Conservation (phyloP, 2,888 invertebrate genomes). For the Latrodectus elegans region DNA sequence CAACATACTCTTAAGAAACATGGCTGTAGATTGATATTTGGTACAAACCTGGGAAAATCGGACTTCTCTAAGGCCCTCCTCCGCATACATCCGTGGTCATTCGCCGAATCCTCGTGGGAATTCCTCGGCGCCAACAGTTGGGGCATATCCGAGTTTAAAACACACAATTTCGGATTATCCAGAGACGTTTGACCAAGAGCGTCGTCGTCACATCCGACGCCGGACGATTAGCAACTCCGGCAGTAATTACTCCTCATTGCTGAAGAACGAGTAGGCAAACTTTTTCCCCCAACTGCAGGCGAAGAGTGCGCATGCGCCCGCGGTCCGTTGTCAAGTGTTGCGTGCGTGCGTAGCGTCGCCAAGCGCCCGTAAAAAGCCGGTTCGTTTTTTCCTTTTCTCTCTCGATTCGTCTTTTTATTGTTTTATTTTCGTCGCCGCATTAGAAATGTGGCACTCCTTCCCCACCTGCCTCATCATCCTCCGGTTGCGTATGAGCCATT, state of each 20-base stretch:
- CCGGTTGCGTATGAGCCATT: slow-evolving; percentile 33
- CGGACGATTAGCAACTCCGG: background rate
- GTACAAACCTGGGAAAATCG: slow-evolving; percentile 49
- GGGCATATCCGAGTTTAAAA: slow-evolving; percentile 21
- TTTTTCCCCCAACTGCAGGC: background rate
- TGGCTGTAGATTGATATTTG: too few relatives aligned
- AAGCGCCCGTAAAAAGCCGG: slow-evolving; percentile 17
- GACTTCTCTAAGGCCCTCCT: slow-evolving; percentile 29
- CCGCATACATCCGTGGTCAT: slow-evolving; percentile 11
- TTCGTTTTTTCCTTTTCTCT: background rate
- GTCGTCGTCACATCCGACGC: background rate
- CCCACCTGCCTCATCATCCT: background rate
- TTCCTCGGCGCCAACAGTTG: slow-evolving; percentile 42
- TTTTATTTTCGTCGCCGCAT: background rate
- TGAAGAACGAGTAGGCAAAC: background rate
- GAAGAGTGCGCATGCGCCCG: slow-evolving; percentile 33
- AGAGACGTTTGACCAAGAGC: background rate
- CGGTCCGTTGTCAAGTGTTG: slow-evolving; percentile 40
- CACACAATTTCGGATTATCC: too few relatives aligned
- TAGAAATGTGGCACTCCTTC: background rate
- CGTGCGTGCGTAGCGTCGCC: slow-evolving; percentile 39
- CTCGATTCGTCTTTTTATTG: slow-evolving; percentile 5
- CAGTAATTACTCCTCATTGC: background rate
- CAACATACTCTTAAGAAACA: too few relatives aligned
- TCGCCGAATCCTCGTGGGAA: slow-evolving; percentile 2